Evolutionary conservation across 2,113 vertebrate species (phyloP).

Genomic region (Saguinus midas): DNA sequence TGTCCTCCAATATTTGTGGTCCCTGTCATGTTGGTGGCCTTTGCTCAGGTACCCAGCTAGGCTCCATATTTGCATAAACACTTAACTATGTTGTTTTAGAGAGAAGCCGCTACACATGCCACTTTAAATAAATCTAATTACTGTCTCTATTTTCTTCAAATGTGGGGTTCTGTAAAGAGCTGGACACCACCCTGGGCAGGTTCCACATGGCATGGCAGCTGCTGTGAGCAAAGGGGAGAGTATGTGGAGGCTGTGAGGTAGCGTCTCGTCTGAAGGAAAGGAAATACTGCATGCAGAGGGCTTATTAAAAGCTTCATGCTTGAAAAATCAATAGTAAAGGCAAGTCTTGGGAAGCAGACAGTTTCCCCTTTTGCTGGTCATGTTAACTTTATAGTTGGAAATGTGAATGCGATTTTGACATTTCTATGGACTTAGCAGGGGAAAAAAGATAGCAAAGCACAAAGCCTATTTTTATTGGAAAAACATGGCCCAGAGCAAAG

Average conservation of each 20-base stretch:
- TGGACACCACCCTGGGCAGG: neutral
- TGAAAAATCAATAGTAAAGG: conserved; percentile 52
- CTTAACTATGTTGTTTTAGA: neutral
- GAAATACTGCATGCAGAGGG: conserved; percentile 46
- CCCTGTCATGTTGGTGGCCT: neutral
- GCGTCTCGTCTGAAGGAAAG: conserved; percentile 69
- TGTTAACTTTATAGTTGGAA: conserved; percentile 55
- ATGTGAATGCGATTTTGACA: conserved; percentile 44
- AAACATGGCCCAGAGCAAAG: conserved; percentile 23
- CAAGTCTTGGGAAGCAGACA: conserved; percentile 34
- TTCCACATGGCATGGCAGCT: neutral
- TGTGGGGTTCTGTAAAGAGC: neutral
- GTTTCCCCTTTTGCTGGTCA: conserved; percentile 47
- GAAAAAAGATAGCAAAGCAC: neutral
- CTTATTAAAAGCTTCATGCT: conserved; percentile 64
- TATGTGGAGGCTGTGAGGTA: conserved; percentile 51
- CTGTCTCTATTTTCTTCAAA: neutral
- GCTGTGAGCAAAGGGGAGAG: conserved; percentile 26
- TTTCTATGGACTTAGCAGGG: neutral
- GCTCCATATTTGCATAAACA: neutral
- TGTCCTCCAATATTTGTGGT: neutral
- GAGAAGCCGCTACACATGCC: neutral
- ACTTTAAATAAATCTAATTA: neutral
- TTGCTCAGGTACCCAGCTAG: neutral
- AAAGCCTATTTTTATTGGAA: conserved; percentile 40